Evolutionary conservation across 2,888 invertebrate species (phyloP).

Genomic region (Colletes collaris): DNA sequence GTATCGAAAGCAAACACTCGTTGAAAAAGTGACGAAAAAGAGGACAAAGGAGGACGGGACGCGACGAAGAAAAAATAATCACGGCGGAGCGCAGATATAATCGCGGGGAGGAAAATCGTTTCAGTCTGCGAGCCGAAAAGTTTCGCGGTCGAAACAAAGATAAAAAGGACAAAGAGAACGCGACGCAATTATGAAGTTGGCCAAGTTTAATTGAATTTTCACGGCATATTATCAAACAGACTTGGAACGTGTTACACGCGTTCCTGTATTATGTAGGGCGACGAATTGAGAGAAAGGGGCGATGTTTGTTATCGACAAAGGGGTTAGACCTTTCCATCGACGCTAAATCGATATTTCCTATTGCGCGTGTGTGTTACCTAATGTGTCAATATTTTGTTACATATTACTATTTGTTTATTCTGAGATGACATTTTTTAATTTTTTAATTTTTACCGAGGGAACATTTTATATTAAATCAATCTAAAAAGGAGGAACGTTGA

Average conservation of each 20-base stretch:
- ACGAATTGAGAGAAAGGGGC: conserved; percentile 23
- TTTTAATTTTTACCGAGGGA: too few relatives aligned
- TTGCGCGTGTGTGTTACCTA: not conserved
- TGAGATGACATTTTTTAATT: too few relatives aligned
- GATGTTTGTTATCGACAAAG: conserved; percentile 2
- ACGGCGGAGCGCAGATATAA: conserved; percentile 2
- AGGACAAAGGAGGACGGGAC: not conserved
- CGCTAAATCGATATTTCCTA: conserved; percentile 24
- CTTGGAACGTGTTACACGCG: conserved; percentile 44
- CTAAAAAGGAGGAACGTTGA: too few relatives aligned
- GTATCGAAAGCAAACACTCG: conserved; percentile 19
- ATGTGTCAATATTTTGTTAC: conserved; percentile 32
- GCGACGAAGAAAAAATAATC: conserved; percentile 5
- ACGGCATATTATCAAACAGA: conserved; percentile 48
- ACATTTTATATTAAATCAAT: too few relatives aligned
- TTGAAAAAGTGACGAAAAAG: not conserved
- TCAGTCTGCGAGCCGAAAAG: conserved; percentile 12
- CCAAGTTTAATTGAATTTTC: conserved; percentile 67
- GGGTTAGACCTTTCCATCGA: not conserved
- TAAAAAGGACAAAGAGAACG: conserved; percentile 28
- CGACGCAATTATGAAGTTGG: conserved; percentile 59
- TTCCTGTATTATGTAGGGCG: conserved; percentile 8
- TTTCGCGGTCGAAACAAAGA: conserved; percentile 25
- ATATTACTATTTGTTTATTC: not conserved
- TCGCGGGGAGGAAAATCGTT: conserved; percentile 17